A percentile compares a stretch with the other conserved stretches of the same genome.
Evolutionary conservation across 2,113 vertebrate species (phyloP).

Genomic region (Carassius auratus): DNA sequence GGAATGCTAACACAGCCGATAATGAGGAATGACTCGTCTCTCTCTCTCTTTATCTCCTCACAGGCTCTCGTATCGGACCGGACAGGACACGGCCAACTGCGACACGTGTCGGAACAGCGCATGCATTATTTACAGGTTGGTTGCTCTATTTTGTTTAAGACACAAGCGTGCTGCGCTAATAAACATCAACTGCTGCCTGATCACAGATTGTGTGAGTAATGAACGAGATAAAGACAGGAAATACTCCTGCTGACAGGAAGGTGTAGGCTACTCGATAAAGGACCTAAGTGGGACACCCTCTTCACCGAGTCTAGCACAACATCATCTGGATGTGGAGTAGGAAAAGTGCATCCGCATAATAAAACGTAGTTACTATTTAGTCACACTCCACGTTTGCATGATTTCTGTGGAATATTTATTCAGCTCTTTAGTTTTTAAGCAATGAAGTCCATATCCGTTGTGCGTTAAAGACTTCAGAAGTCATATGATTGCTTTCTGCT

Average conservation of each 20-base stretch:
- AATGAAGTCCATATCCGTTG: background rate
- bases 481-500: too few species aligned
- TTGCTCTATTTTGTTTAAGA: slow-evolving; percentile 53
- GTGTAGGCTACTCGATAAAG: background rate
- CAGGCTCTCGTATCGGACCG: slow-evolving; percentile 98
- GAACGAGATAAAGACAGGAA: background rate
- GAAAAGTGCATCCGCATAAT: background rate
- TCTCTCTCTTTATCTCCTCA: slow-evolving; percentile 71
- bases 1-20: slow-evolving; percentile 34
- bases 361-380: background rate
- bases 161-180: slow-evolving; percentile 34
- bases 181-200: background rate
- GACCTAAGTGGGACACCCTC: slow-evolving; percentile 2
- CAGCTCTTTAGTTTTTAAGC: background rate
- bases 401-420: background rate
- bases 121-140: slow-evolving; percentile 98
- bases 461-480: background rate
- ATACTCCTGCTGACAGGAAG: background rate
- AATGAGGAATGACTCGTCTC: slow-evolving; percentile 66
- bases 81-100: slow-evolving; percentile 98
- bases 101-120: slow-evolving; percentile 99
- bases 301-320: background rate
- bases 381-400: background rate
- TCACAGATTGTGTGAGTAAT: slow-evolving; percentile 1
- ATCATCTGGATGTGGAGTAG: background rate